These are phyloP conservation scores for Mythimna albipuncta DNA, from an alignment of 2,888 invertebrate species.

Conservation along the genomic window DNA sequence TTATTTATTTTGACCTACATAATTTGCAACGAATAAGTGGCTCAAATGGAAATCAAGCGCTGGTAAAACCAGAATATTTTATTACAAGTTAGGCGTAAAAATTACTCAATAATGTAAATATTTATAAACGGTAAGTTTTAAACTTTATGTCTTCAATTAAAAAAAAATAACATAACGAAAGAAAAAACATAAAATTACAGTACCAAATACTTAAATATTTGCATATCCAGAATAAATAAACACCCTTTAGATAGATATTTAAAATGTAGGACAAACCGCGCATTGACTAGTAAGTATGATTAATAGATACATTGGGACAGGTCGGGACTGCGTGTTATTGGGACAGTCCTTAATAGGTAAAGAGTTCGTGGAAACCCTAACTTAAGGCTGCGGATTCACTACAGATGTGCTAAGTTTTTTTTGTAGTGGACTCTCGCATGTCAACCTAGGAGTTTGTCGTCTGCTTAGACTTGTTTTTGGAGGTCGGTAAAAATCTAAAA, in stretches of 20 bases:
- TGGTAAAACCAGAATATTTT: background rate
- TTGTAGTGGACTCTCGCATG: no score
- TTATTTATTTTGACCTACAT: background rate
- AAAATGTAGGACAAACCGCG: constrained; percentile 70
- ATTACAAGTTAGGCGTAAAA: no score
- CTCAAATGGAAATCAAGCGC: background rate
- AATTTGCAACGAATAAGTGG: background rate
- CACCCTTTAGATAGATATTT: constrained; percentile 69
- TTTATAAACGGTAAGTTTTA: no score
- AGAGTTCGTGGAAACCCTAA: constrained; percentile 60
- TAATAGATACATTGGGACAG: constrained; percentile 82
- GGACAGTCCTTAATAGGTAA: constrained; percentile 66
- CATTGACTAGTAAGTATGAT: constrained; percentile 80
- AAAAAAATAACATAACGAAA: background rate
- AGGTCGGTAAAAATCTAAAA: no score
- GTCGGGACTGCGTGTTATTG: constrained; percentile 73
- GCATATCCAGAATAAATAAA: constrained; percentile 24
- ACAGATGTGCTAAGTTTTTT: background rate
- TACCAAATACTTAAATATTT: constrained; percentile 5
- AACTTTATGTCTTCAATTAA: background rate
- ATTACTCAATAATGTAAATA: no score
- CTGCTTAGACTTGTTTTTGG: no score
- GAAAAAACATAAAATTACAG: background rate
- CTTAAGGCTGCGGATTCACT: constrained; percentile 21
- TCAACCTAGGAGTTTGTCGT: no score